Evolutionary conservation across 2,797 vertebrate species (phyloP), one percentile per base, ranked within the genome.

Genomic region (Salarias fasciatus): DNA sequence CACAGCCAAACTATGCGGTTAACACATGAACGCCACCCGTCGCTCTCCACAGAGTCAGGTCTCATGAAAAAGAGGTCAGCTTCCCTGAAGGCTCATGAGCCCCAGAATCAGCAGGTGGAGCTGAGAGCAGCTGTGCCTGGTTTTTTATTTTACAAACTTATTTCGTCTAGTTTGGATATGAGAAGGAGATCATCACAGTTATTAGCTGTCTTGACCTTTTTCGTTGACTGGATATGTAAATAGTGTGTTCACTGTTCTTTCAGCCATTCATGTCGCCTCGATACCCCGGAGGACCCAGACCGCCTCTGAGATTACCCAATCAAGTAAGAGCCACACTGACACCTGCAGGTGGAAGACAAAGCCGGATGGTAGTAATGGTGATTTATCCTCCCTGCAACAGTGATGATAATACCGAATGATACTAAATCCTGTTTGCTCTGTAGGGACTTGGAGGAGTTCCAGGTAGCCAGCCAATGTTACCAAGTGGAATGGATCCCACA

Each of bases 241-340:
- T 28, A 36, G 10, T 46, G 2, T 15, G 11, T 52, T 29, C 45
- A 30, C 8, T 29, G 68, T 5, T 9, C 61, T 76, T 80, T 42
- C 84, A 98, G 96, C 95, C 97, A 80, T 99, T 99, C 85, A 98
- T 99, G 96, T 99, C 97, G 71, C 96, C 97, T 71, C 95, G 97
- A 65, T 98, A 98, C 89, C 96, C 97, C 11, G 96, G 96, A 87
- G 96, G 96, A 85, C 96, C 97, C 78, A 93, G 97, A 90, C 95
- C 94, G 64, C 94, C 95, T 52, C 86, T 98, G 90, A 95, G 97
- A 93, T 96, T 99, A 96, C 96, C 97, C 51, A 97, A 95, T 80
- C 97, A 99, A 96, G 97, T 96, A 91, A 60, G 74, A 56, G 28
- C 52, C 53, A 67, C 42, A 36, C 14, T 63, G 51, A 68, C 54